A percentile compares a stretch with the other conserved stretches of the same genome.
These are phyloP conservation scores for Syngnathus acus DNA, from an alignment of 2,797 vertebrate genomes.

Conservation along the genomic window DNA sequence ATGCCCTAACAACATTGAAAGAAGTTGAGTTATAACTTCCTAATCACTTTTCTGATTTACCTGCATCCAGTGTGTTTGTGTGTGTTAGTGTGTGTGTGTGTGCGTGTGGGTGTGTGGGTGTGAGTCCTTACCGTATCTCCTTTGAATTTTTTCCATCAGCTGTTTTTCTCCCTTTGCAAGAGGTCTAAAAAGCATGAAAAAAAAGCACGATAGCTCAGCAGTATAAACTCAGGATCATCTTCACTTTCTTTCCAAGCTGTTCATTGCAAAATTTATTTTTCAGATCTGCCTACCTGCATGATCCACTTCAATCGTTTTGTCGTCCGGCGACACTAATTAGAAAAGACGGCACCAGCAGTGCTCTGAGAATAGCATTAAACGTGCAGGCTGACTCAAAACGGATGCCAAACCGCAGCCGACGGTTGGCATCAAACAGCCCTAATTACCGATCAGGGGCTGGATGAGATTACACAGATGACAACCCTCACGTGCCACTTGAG, in stretches of 20 bases:
- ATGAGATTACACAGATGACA: conserved; percentile 17
- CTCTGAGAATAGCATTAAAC: conserved; percentile 26
- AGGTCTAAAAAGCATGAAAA: not conserved
- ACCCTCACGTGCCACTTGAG: conserved; percentile 7
- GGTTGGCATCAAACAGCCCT: conserved; percentile 19
- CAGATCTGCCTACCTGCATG: conserved; percentile 8
- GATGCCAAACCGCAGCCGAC: conserved; percentile 11
- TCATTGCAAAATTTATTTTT: not conserved
- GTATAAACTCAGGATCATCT: not conserved
- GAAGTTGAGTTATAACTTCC: conserved; percentile 24
- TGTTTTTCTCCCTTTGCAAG: conserved; percentile 7
- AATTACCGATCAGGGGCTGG: conserved; percentile 18
- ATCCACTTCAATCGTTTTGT: not conserved
- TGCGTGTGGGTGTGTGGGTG: conserved; percentile 11
- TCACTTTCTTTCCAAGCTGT: not conserved
- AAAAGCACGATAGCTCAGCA: not conserved
- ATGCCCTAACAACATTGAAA: conserved; percentile 9
- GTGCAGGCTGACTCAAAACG: conserved; percentile 16
- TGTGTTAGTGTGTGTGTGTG: conserved; percentile 3
- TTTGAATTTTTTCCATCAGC: conserved; percentile 47
- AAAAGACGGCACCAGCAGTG: conserved; percentile 34
- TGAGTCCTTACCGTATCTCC: conserved; percentile 7
- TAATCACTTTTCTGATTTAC: conserved; percentile 24
- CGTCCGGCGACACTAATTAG: conserved; percentile 16
- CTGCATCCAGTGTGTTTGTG: conserved; percentile 5